These are phyloP conservation scores for Tetragonisca angustula DNA, from an alignment of 2,888 invertebrate species.

Conservation along the genomic window DNA sequence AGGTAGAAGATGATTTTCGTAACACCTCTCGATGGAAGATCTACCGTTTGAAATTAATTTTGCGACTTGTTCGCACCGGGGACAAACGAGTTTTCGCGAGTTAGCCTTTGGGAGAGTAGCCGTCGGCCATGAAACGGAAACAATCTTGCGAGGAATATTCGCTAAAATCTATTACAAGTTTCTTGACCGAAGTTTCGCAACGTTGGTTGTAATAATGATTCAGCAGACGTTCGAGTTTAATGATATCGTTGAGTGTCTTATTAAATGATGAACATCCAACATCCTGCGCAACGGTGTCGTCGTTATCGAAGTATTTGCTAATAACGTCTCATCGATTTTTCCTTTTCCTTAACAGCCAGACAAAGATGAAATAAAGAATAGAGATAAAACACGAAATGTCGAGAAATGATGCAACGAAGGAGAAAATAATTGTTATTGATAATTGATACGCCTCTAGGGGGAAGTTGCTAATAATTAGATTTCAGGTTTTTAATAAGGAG, in stretches of 20 bases:
- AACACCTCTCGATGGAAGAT: background rate
- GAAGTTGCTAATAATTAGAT: background rate
- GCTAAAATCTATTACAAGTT: constrained; percentile 46
- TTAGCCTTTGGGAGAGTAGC: constrained; percentile 8
- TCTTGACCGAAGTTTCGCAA: background rate
- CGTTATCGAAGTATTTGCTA: background rate
- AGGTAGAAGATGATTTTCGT: background rate
- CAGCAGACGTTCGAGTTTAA: constrained; percentile 10
- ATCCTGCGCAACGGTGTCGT: background rate
- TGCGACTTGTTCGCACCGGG: background rate
- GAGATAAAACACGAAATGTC: background rate
- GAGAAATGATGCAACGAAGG: background rate
- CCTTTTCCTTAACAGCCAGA: background rate
- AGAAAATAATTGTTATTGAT: background rate
- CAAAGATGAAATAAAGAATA: background rate
- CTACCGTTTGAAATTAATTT: constrained; percentile 17
- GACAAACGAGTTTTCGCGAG: constrained; percentile 33
- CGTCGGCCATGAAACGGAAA: constrained; percentile 4
- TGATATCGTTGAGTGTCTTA: background rate
- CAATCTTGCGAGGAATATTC: background rate
- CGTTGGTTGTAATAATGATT: background rate
- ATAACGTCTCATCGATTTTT: background rate
- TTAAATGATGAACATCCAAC: constrained; percentile 3
- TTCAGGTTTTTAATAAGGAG: no score
- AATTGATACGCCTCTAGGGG: background rate